phyloP scores from a whole-genome alignment of 2,113 vertebrate species.

The Scortum barcoo region DNA sequence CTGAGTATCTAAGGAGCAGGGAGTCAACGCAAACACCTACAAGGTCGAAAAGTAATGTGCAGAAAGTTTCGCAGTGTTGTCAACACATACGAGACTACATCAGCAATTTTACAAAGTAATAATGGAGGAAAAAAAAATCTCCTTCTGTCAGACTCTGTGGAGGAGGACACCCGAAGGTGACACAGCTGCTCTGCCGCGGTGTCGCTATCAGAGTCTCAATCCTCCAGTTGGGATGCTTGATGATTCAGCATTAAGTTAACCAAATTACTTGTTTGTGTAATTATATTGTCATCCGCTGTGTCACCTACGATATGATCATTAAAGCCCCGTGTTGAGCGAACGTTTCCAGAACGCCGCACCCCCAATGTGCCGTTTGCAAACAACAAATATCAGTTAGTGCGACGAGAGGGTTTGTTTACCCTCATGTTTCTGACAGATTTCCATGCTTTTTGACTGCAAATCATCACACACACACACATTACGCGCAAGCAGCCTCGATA shows the following conservation, averaged over 20 bases:
- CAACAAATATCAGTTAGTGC: slow-evolving; percentile 33
- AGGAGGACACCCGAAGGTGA: slow-evolving; percentile 55
- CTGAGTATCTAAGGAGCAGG: not conserved
- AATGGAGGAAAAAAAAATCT: not conserved
- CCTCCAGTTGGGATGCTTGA: slow-evolving; percentile 27
- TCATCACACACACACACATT: slow-evolving; percentile 7
- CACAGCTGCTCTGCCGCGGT: slow-evolving; percentile 34
- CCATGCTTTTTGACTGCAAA: slow-evolving; percentile 19
- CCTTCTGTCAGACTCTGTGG: slow-evolving; percentile 7
- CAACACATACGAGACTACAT: slow-evolving; percentile 12
- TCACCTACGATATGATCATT: slow-evolving; percentile 42
- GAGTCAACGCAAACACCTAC: not conserved
- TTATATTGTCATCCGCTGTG: slow-evolving; percentile 48
- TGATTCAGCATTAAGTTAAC: slow-evolving; percentile 52
- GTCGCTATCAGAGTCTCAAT: slow-evolving; percentile 24
- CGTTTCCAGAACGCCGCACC: slow-evolving; percentile 30
- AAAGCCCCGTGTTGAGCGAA: slow-evolving; percentile 35
- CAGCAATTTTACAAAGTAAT: slow-evolving; percentile 45
- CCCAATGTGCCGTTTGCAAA: slow-evolving; percentile 2
- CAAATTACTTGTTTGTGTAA: slow-evolving; percentile 54
- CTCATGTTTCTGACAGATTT: slow-evolving; percentile 17
- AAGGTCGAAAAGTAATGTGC: slow-evolving; percentile 42
- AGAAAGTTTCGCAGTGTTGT: not conserved
- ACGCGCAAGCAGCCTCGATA: slow-evolving; percentile 19
- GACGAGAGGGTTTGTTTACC: slow-evolving; percentile 15